Percentiles rank a stretch among this genome's conserved stretches.
Conservation (phyloP, 2,888 invertebrate genomes). For the Monoplex corrugatus region DNA sequence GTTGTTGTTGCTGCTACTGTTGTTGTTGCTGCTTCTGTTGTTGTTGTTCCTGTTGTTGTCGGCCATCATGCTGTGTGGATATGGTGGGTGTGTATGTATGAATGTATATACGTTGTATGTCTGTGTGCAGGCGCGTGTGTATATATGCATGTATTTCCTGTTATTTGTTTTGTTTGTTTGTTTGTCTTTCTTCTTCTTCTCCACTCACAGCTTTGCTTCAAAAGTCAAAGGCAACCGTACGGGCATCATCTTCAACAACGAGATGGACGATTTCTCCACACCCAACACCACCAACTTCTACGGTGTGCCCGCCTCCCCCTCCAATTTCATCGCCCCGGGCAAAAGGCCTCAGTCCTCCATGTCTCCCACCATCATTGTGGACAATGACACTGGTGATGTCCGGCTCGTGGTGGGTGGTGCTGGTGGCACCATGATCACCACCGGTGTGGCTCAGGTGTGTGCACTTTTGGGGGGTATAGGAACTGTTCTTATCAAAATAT, state of each 20-base stretch:
- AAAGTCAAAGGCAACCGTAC: conserved; percentile 82
- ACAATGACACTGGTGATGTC: conserved; percentile 85
- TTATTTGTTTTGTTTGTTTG: too few species aligned
- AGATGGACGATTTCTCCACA: conserved; percentile 95
- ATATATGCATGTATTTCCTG: too few species aligned
- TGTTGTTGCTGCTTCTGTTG: too few species aligned
- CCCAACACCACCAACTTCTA: conserved; percentile 82
- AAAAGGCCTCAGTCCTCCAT: conserved; percentile 95
- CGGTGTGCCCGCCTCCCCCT: conserved; percentile 86
- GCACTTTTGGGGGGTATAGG: neutral
- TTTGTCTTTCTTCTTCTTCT: neutral
- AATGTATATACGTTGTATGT: too few species aligned
- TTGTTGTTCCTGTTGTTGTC: too few species aligned
- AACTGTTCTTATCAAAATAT: neutral
- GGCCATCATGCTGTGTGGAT: too few species aligned
- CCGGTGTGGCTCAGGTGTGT: conserved; percentile 85
- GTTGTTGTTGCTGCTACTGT: too few species aligned
- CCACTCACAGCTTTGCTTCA: conserved; percentile 89
- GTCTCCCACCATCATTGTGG: conserved; percentile 90
- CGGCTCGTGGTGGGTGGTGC: conserved; percentile 85
- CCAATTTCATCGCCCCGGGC: conserved; percentile 91
- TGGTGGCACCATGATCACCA: conserved; percentile 94
- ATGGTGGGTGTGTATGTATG: too few species aligned
- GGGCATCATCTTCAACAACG: conserved; percentile 95
- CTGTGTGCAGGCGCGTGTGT: too few species aligned